phyloP scores from a whole-genome alignment of 2,888 invertebrate species.

The Chalcis sispes region DNA sequence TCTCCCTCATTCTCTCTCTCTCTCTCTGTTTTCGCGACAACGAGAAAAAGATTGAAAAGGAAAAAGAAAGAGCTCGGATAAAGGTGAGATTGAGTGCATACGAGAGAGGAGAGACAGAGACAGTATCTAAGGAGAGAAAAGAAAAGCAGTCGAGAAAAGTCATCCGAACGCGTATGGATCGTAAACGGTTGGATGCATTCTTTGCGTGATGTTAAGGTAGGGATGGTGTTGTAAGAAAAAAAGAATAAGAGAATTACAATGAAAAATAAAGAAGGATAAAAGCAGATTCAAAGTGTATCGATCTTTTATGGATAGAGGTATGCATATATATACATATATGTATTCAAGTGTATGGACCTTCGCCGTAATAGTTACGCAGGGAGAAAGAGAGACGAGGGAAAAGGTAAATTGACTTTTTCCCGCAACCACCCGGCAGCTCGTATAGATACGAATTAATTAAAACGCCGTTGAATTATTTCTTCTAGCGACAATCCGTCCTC shows the following conservation, averaged over 20 bases:
- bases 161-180: not conserved
- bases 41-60: constrained; percentile 27
- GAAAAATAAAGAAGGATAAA: not conserved
- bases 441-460: constrained; percentile 53
- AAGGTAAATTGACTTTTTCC: constrained; percentile 33
- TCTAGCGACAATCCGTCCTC: constrained; percentile 54
- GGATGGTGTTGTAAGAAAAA: not conserved
- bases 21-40: constrained; percentile 54
- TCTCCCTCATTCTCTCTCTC: constrained; percentile 55
- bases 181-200: not conserved
- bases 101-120: constrained; percentile 12
- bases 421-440: not conserved
- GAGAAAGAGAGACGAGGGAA: not conserved
- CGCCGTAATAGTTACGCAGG: not conserved
- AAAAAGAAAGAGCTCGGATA: too few species aligned
- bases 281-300: not conserved
- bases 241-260: not conserved
- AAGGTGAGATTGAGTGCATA: too few species aligned
- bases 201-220: too few species aligned
- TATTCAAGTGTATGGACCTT: not conserved
- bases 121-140: constrained; percentile 3
- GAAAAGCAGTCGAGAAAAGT: not conserved
- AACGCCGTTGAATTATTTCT: constrained; percentile 54
- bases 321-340: not conserved
- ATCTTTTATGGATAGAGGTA: not conserved